These are phyloP conservation scores for Drosophila fulvimacula DNA, from an alignment of 2,888 invertebrate species.

Conservation along the genomic window DNA sequence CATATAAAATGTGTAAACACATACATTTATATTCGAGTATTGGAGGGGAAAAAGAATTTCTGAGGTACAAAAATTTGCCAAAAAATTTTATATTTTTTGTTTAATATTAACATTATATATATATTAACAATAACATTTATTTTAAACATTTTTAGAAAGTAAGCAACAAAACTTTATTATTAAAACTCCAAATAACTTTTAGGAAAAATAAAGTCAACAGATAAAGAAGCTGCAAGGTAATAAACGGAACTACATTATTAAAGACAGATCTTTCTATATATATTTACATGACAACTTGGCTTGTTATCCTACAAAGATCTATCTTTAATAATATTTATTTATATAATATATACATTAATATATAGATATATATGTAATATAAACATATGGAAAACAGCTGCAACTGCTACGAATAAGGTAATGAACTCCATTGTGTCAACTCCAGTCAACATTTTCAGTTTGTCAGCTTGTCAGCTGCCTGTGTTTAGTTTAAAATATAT, in stretches of 20 bases:
- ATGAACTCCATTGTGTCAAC: background rate
- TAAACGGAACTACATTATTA: no score
- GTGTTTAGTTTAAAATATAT: background rate
- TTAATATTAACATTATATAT: no score
- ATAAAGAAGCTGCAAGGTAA: no score
- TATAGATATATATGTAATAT: background rate
- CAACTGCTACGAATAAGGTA: slow-evolving; percentile 11
- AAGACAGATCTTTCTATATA: no score
- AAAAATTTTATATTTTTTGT: no score
- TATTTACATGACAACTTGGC: no score
- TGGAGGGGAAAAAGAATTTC: background rate
- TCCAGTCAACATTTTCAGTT: background rate
- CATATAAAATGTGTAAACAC: background rate
- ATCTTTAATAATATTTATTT: no score
- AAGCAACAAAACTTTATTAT: background rate
- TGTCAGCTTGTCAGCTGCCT: background rate
- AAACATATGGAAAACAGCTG: background rate
- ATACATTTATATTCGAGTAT: background rate
- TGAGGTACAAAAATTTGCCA: background rate
- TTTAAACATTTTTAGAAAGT: no score
- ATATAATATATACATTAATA: no score
- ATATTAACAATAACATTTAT: no score
- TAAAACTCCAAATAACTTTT: background rate
- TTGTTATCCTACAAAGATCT: no score
- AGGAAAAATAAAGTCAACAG: no score